These are phyloP conservation scores for Mobula birostris DNA, from an alignment of 2,113 vertebrate genomes.

Conservation along the genomic window DNA sequence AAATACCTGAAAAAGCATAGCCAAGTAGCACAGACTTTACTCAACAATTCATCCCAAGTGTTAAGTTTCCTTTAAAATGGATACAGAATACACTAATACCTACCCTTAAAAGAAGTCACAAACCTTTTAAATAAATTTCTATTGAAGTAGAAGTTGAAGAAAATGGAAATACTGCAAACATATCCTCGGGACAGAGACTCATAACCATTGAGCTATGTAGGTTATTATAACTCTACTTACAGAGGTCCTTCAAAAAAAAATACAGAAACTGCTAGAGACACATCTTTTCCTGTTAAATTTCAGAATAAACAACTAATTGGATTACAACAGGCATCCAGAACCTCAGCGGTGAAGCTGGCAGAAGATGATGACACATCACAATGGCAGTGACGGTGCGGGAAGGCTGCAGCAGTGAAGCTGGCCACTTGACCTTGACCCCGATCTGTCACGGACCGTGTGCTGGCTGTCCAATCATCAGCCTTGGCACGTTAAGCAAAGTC, in stretches of 20 bases:
- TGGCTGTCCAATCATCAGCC: too few relatives aligned
- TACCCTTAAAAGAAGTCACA: neutral
- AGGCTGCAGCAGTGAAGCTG: too few relatives aligned
- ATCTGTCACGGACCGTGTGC: too few relatives aligned
- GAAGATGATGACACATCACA: too few relatives aligned
- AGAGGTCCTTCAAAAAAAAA: neutral
- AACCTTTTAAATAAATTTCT: neutral
- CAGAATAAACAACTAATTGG: neutral
- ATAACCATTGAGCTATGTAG: neutral
- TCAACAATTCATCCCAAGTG: too few relatives aligned
- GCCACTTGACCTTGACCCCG: too few relatives aligned
- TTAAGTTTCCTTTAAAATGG: neutral
- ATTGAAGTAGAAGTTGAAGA: neutral
- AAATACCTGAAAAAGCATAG: constrained; percentile 63
- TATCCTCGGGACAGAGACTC: neutral
- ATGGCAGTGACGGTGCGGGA: too few relatives aligned
- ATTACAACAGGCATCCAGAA: neutral
- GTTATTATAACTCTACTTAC: neutral
- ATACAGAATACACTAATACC: neutral
- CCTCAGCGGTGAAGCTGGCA: too few relatives aligned
- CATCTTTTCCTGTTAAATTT: neutral
- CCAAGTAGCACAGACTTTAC: neutral
- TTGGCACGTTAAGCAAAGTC: too few relatives aligned
- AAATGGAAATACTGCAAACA: neutral
- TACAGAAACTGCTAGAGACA: neutral